A percentile compares a stretch with the other conserved stretches of the same genome.
These are phyloP conservation scores for Fregetta grallaria DNA, from an alignment of 2,113 vertebrate species.

Conservation along the genomic window DNA sequence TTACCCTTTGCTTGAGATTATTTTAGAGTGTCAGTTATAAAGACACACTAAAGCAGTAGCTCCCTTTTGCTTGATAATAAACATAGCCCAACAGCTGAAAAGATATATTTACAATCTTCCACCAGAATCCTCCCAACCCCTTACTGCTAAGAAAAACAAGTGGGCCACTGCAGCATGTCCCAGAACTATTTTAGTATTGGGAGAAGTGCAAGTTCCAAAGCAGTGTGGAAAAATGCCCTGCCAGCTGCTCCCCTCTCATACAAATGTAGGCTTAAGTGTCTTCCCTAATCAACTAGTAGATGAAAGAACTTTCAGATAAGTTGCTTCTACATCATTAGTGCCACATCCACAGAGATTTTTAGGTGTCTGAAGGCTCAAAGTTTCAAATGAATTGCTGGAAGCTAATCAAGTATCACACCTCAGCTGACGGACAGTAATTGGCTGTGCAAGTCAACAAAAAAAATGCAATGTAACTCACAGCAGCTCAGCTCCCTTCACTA, in stretches of 20 bases:
- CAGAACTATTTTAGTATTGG: conserved; percentile 55
- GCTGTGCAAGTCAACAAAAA: neutral
- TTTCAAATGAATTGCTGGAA: neutral
- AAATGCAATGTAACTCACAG: neutral
- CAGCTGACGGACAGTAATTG: neutral
- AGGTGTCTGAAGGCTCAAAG: neutral
- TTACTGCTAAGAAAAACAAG: conserved; percentile 55
- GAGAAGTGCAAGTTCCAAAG: conserved; percentile 54
- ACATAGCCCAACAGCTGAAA: conserved; percentile 64
- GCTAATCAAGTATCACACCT: neutral
- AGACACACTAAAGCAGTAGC: conserved; percentile 47
- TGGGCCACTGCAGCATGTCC: conserved; percentile 40
- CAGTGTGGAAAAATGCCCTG: conserved; percentile 47
- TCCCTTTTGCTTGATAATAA: conserved; percentile 57
- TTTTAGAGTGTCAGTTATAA: conserved; percentile 50
- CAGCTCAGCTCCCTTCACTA: neutral
- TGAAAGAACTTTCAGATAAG: neutral
- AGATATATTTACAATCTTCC: conserved; percentile 60
- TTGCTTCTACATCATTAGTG: neutral
- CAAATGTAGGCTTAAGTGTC: neutral
- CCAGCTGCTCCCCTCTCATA: conserved; percentile 40
- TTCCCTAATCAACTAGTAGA: neutral
- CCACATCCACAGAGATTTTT: neutral
- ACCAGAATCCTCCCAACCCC: conserved; percentile 46
- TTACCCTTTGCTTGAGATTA: conserved; percentile 19